Evolutionary conservation across 2,888 invertebrate species (phyloP).

Genomic region (Zaprionus obscuricornis): DNA sequence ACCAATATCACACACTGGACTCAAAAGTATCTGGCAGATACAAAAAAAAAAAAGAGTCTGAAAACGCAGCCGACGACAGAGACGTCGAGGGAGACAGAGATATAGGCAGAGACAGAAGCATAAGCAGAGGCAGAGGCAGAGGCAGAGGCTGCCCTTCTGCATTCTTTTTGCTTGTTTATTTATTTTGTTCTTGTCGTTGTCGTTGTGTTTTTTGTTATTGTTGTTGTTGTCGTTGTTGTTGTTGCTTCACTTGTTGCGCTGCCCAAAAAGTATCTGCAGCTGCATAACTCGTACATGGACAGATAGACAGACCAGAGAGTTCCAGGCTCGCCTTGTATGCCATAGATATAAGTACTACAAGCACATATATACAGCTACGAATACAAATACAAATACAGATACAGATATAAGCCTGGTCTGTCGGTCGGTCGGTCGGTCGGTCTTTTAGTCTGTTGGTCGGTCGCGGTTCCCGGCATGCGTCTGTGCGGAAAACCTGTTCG

Average conservation of each 20-base stretch:
- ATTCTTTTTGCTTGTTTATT: constrained; percentile 69
- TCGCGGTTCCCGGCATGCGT: constrained; percentile 43
- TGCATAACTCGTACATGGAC: constrained; percentile 38
- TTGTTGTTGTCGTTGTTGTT: constrained; percentile 31
- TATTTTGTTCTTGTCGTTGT: constrained; percentile 39
- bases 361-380: constrained; percentile 8
- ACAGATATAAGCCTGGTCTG: constrained; percentile 15
- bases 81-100: background rate
- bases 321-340: constrained; percentile 49
- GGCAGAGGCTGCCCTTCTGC: constrained; percentile 53
- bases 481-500: constrained; percentile 74
- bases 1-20: constrained; percentile 13
- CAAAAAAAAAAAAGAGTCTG: constrained; percentile 23
- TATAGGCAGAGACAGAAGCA: background rate
- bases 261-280: constrained; percentile 42
- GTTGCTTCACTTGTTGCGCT: constrained; percentile 67
- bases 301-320: constrained; percentile 13
- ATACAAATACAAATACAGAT: constrained; percentile 1
- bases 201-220: constrained; percentile 54
- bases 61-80: constrained; percentile 22
- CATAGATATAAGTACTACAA: constrained; percentile 48
- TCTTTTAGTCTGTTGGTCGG: too few species aligned
- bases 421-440: too few species aligned
- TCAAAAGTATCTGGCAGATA: constrained; percentile 38
- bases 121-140: background rate